These are phyloP conservation scores for Pogonomyrmex californicus DNA, from an alignment of 1,140 invertebrate species.

Conservation along the genomic window DNA sequence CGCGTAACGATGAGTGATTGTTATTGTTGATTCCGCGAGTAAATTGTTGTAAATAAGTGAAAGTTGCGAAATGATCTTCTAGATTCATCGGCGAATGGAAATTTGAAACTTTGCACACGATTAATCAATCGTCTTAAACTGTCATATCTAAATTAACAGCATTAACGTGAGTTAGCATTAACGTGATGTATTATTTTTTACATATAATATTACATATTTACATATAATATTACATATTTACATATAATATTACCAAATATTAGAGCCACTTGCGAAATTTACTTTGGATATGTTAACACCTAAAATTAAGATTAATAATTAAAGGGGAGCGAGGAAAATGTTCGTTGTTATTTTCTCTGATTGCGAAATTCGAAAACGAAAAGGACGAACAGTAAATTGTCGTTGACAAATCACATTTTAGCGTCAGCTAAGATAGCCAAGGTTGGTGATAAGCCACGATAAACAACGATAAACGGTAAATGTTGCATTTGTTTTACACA, in stretches of 20 bases:
- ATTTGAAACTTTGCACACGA: neutral
- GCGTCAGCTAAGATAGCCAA: neutral
- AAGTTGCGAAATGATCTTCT: neutral
- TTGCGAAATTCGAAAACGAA: neutral
- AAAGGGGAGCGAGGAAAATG: neutral
- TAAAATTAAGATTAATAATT: neutral
- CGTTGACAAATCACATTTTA: neutral
- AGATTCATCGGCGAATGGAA: neutral
- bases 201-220: neutral
- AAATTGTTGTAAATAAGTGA: conserved; percentile 38
- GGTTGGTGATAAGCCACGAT: neutral
- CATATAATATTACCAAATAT: too few species aligned
- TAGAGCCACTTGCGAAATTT: neutral
- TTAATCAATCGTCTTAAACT: neutral
- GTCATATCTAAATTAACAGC: too few species aligned
- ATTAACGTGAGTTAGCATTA: neutral
- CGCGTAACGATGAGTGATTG: conserved; percentile 19
- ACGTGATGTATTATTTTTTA: neutral
- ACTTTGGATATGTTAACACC: neutral
- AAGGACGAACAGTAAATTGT: neutral
- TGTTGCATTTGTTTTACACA: conserved; percentile 7
- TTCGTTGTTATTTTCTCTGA: conserved; percentile 6
- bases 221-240: neutral
- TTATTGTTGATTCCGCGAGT: neutral
- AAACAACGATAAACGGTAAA: conserved; percentile 5